phyloP scores from a whole-genome alignment of 2,797 vertebrate genomes.

The Acanthurus leucopareius region DNA sequence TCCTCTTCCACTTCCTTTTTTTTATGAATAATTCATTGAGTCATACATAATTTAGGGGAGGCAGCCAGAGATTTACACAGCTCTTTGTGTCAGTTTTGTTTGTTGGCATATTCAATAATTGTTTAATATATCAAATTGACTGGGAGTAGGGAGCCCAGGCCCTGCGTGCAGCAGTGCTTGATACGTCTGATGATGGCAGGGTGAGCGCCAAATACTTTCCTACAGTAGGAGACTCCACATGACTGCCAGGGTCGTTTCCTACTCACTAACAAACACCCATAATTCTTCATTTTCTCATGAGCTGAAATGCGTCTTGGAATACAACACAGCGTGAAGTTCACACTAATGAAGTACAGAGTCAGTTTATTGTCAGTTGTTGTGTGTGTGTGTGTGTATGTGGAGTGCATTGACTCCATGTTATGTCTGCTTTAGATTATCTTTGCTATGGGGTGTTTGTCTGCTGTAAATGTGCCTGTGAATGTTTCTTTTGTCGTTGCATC shows the following conservation, averaged over 20 bases:
- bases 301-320: conserved; percentile 64
- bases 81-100: conserved; percentile 86
- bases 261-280: conserved; percentile 45
- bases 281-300: conserved; percentile 69
- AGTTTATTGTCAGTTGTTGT: conserved; percentile 51
- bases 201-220: conserved; percentile 45
- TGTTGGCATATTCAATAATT: conserved; percentile 87
- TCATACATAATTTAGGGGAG: conserved; percentile 84
- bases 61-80: conserved; percentile 82
- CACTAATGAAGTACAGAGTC: conserved; percentile 65
- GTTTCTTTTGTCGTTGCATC: conserved; percentile 13
- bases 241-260: conserved; percentile 56
- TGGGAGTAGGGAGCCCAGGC: conserved; percentile 65
- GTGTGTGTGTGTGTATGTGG: neutral
- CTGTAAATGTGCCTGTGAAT: conserved; percentile 23
- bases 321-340: conserved; percentile 37
- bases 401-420: conserved; percentile 31
- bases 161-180: conserved; percentile 44
- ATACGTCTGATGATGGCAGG: conserved; percentile 65
- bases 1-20: conserved; percentile 61
- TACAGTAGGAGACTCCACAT: conserved; percentile 36
- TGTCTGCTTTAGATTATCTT: conserved; percentile 47
- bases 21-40: conserved; percentile 80
- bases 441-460: conserved; percentile 31
- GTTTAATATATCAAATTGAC: conserved; percentile 87